Evolutionary conservation across 2,888 invertebrate genomes (phyloP), one percentile per base, ranked within the genome.

Genomic region (Pollenia angustigena): DNA sequence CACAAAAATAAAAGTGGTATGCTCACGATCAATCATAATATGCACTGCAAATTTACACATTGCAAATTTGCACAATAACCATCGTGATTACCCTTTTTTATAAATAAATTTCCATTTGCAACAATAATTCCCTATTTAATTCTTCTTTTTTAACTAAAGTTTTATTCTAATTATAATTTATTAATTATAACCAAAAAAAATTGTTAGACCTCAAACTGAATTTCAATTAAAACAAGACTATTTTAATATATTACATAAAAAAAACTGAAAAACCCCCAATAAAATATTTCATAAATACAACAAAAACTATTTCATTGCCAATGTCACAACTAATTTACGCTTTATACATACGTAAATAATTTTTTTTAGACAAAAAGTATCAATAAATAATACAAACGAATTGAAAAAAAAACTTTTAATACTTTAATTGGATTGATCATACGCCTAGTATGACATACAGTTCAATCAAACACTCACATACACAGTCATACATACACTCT

Each of bases 381-480:
- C 32, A 78, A 60, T 69, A 54, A 68, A 48, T 42, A 11, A 62
- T 56, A 50, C 14, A 46, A 23, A 66, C 52, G 23, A 56, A 58
- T 60, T 58, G 16, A 44, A 76, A 74, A 16, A 74, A 16, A 52
- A 66, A 3, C 16, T 14, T 9, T 74, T 69, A 62, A 79, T 56
- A 60, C 18, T 40, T 32, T 72, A 56, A 74, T 81, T 81, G 68
- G 50, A 81, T 87, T 78, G 84, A 78, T 84, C 78, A 79, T 81
- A 87, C 78, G 78, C 74, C 78, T 46, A 44, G 71, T 71, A 46
- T 14, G 52, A 62, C 48, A 46, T 50, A 23, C n/a, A 68, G 32
- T 12, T 12, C 9, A 46, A 23, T 14, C 12, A 52, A 2, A 46
- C 16, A 6, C 46, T 54, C 32, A 50, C 2, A 12, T 4, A 9